A percentile compares a stretch with the other conserved stretches of the same genome.
Conservation (phyloP, 92 coral and sea anemone species). For the Bergia puertoricense region DNA sequence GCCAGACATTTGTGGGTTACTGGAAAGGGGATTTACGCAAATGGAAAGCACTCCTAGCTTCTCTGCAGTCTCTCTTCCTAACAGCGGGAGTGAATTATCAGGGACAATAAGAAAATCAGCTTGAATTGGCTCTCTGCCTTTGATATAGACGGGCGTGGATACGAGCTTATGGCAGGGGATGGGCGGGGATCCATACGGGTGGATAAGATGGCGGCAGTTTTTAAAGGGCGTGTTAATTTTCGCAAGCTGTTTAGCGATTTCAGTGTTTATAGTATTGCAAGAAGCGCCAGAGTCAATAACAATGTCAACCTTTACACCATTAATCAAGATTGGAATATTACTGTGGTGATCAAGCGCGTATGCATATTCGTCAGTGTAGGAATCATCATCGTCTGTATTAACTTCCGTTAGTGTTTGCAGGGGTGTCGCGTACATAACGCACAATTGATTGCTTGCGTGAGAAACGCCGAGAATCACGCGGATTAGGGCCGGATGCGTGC, state of each 20-base stretch:
- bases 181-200: slow-evolving; percentile 49
- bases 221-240: neutral
- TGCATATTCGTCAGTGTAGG: slow-evolving; percentile 22
- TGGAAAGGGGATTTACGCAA: neutral
- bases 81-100: slow-evolving; percentile 29
- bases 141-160: neutral
- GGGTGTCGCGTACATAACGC: neutral
- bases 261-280: slow-evolving; percentile 48
- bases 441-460: neutral
- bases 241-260: slow-evolving; percentile 9
- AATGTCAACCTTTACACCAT: slow-evolving; percentile 14
- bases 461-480: no score
- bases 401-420: slow-evolving; percentile 5
- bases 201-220: slow-evolving; percentile 25
- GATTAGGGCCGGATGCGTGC: neutral
- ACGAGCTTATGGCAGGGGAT: slow-evolving; percentile 28
- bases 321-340: slow-evolving; percentile 7
- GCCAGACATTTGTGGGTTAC: slow-evolving; percentile 4
- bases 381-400: slow-evolving; percentile 8
- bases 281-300: slow-evolving; percentile 46
- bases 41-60: slow-evolving; percentile 1
- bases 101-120: slow-evolving; percentile 39
- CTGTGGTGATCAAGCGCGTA: neutral
- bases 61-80: slow-evolving; percentile 39
- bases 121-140: slow-evolving; percentile 16